A percentile compares a stretch with the other conserved stretches of the same genome.
These are phyloP conservation scores for Thaumatotibia leucotreta DNA, from an alignment of 1,140 invertebrate genomes.

Conservation along the genomic window DNA sequence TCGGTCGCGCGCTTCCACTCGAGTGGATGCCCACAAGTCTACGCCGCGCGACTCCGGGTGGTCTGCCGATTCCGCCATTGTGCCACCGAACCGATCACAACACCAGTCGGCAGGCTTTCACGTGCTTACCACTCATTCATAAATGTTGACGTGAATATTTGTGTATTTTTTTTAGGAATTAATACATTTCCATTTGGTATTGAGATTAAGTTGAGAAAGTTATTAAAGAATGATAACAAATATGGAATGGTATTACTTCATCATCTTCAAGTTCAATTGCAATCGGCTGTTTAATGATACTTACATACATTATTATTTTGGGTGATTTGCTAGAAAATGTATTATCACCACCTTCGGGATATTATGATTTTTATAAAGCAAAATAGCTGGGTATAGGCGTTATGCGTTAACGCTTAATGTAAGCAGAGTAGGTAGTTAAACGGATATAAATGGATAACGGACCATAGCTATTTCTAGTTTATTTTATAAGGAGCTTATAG, in stretches of 20 bases:
- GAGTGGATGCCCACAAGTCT: constrained; percentile 46
- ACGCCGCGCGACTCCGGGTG: constrained; percentile 51
- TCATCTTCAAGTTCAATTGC: no score
- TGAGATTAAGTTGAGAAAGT: neutral
- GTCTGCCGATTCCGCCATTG: constrained; percentile 34
- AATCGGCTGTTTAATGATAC: neutral
- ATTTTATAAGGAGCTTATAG: no score
- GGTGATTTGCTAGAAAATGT: neutral
- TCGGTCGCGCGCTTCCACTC: constrained; percentile 45
- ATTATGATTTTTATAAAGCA: no score
- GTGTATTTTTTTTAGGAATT: neutral
- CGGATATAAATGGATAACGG: no score
- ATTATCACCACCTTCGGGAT: no score
- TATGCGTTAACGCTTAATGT: no score
- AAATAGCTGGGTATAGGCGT: no score
- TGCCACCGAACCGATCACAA: constrained; percentile 39
- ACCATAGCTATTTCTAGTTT: no score
- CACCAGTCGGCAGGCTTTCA: constrained; percentile 30
- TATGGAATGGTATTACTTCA: no score
- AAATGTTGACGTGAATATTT: neutral
- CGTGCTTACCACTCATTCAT: constrained; percentile 8
- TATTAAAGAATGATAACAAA: no score
- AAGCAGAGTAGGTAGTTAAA: no score
- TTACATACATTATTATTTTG: neutral
- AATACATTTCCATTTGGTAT: neutral